phyloP scores from a whole-genome alignment of 1,140 invertebrate genomes.

The Lasaia peninsularis region DNA sequence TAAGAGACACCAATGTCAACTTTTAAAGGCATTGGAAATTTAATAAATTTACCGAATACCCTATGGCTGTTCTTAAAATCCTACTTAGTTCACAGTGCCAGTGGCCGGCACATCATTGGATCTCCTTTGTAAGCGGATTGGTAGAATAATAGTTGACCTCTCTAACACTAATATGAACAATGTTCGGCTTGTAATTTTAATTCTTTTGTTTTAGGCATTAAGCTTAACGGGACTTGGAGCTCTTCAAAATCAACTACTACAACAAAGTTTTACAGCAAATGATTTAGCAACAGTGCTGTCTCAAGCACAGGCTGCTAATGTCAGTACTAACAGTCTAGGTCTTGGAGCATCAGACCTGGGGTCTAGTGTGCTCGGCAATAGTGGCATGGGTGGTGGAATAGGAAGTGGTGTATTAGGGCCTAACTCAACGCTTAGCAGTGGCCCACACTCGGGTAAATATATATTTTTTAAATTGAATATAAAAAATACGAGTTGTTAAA shows the following conservation, averaged over 20 bases:
- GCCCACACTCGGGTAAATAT: slow-evolving; percentile 52
- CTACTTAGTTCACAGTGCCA: too few relatives aligned
- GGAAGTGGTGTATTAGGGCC: slow-evolving; percentile 43
- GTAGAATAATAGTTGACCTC: background rate
- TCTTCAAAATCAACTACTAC: slow-evolving; percentile 76
- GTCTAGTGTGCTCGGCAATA: slow-evolving; percentile 38
- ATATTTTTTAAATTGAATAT: background rate
- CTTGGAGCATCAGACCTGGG: slow-evolving; percentile 39
- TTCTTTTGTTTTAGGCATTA: slow-evolving; percentile 49
- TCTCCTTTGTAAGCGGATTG: too few relatives aligned
- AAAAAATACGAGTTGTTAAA: too few relatives aligned
- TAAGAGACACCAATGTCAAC: too few relatives aligned
- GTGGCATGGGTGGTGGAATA: slow-evolving; percentile 32
- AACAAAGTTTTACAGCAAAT: slow-evolving; percentile 68
- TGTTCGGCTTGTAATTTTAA: background rate
- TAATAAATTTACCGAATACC: too few relatives aligned
- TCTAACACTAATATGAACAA: background rate
- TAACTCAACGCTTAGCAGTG: slow-evolving; percentile 45
- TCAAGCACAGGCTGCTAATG: slow-evolving; percentile 46
- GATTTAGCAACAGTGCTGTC: slow-evolving; percentile 59
- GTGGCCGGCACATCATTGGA: too few relatives aligned
- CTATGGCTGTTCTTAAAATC: too few relatives aligned
- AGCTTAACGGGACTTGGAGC: slow-evolving; percentile 73
- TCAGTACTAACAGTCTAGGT: slow-evolving; percentile 38
- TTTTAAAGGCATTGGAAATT: too few relatives aligned